Base-by-base conservation (phyloP, 1,140 invertebrate species). In the Magallana gigas region DNA sequence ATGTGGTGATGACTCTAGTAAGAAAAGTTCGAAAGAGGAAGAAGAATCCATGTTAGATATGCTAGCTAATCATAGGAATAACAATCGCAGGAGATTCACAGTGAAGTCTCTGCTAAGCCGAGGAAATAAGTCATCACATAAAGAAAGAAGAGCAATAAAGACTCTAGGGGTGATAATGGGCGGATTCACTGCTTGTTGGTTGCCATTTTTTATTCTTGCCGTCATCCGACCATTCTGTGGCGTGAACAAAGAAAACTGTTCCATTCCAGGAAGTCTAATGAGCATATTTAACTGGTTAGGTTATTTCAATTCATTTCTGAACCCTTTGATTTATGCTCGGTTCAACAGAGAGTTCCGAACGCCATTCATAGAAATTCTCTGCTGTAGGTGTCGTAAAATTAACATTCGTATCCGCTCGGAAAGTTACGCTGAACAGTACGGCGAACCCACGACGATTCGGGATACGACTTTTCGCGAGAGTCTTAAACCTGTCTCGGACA, bases 101-200 rank as follows among this genome's bases (percentile, higher is more conserved):
- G 86, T 93, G 16, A 91, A 90, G 83, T 91, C 90, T 23, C 86
- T 93, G 8, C 68, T 93, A 23, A 89, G 91, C 5, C 86, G 88
- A 29, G 85, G 88, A 23, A 86, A 68, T 56, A 89, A 86, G 23
- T 57, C 88, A 16, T 88, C 90, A n/a, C 94, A 93, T 0, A 95
- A 97, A 83, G 97, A 98, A 90, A 97, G 96, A 1, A 98, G 98
- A 95, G 98, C 98, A 0, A 97, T 98, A 16, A 97, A 98, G 94
- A 98, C 98, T 0, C 95, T 99, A 58, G 97, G 97, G 16, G 96
- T 98, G 57, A 98, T 95, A 29, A 94, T 94, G 94, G 93, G 93
- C 4, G 91, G 93, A 9, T 94, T 94, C 89, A 93, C 92, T 9
- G 85, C 90, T 1, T 94, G 93, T 87, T 94, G 94, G 94, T 91